A percentile compares a stretch with the other conserved stretches of the same genome.
phyloP scores from a whole-genome alignment of 2,888 invertebrate species.

The Atrina japonica region DNA sequence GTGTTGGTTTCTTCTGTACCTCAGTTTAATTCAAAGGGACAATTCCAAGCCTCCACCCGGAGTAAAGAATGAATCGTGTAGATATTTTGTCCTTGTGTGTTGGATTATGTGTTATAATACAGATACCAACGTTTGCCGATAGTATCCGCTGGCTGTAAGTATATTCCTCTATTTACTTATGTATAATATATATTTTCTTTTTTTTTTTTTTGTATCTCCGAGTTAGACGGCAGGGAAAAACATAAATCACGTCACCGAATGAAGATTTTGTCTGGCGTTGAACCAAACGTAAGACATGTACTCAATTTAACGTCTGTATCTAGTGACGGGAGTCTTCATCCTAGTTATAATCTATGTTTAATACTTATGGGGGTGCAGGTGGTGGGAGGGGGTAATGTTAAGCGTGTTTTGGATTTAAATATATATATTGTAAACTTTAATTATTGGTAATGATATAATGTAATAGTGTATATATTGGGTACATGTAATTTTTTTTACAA shows the following conservation, averaged over 20 bases:
- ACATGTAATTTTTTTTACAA: too few species aligned
- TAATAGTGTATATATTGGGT: too few species aligned
- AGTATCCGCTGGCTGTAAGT: slow-evolving; percentile 47
- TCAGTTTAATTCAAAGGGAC: background rate
- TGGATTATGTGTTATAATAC: slow-evolving; percentile 33
- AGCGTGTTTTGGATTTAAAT: too few species aligned
- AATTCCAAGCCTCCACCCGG: background rate
- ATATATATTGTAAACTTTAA: too few species aligned
- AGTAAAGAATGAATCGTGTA: slow-evolving; percentile 37
- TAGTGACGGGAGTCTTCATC: too few species aligned
- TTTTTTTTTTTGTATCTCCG: background rate
- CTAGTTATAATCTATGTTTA: too few species aligned
- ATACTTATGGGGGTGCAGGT: too few species aligned
- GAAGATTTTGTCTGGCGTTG: background rate
- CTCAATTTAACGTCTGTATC: too few species aligned
- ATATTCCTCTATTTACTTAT: slow-evolving; percentile 3
- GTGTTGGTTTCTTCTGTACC: too few species aligned
- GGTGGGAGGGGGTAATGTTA: too few species aligned
- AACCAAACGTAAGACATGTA: background rate
- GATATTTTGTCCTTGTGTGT: slow-evolving; percentile 26
- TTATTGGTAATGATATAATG: too few species aligned
- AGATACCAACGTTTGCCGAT: slow-evolving; percentile 31
- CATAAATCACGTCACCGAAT: background rate
- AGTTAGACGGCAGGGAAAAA: background rate
- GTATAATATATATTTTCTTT: background rate